Conservation (phyloP, 2,888 invertebrate species). For the Caenorhabditis uteleia region DNA sequence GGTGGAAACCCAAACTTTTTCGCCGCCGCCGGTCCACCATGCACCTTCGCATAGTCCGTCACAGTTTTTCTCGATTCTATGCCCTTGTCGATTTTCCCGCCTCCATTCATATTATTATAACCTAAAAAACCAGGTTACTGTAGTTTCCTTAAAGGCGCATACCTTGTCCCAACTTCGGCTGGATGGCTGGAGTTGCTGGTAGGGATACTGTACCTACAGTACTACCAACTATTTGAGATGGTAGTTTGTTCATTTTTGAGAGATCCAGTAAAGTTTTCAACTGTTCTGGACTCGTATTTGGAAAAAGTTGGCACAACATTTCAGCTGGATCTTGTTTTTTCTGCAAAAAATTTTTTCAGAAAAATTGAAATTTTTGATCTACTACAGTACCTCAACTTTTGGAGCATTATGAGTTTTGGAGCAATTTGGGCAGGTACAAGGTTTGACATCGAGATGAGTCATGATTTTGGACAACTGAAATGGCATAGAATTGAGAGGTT, state of each 20-base stretch:
- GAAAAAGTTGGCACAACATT: constrained; percentile 34
- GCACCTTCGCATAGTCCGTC: constrained; percentile 33
- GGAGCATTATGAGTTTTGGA: constrained; percentile 6
- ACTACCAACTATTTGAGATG: constrained; percentile 9
- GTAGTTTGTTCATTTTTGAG: constrained; percentile 37
- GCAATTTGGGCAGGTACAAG: constrained; percentile 35
- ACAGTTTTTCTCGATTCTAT: constrained; percentile 24
- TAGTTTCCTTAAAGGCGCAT: not conserved
- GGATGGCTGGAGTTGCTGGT: not conserved
- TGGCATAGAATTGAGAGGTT: not conserved
- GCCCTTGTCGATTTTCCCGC: constrained; percentile 39
- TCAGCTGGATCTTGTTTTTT: constrained; percentile 12
- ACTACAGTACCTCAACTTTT: constrained; percentile 5
- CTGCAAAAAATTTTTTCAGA: not conserved
- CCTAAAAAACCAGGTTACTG: not conserved
- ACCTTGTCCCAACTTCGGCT: not conserved
- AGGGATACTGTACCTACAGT: not conserved
- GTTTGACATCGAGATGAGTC: constrained; percentile 26
- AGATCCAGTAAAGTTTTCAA: constrained; percentile 34
- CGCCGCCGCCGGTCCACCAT: constrained; percentile 51
- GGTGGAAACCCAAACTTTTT: constrained; percentile 40
- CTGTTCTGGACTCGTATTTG: constrained; percentile 35
- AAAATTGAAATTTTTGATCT: not conserved
- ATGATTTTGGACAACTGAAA: constrained; percentile 48
- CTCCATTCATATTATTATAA: too few species aligned